Base-by-base conservation (phyloP, 2,797 vertebrate species). In the Gymnoscopelus braueri region DNA sequence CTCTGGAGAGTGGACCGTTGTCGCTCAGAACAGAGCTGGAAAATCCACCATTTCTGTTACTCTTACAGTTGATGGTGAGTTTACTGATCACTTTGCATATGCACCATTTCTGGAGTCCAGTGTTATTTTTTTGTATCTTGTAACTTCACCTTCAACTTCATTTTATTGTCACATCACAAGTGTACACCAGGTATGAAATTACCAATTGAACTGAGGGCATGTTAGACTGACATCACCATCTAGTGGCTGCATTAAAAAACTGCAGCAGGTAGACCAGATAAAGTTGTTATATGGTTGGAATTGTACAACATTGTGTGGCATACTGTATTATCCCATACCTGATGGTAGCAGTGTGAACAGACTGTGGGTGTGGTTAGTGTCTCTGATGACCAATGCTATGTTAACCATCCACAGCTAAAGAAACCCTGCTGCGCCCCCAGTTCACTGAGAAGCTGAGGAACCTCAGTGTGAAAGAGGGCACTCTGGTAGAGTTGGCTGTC, bases 11-110 rank as follows among this genome's bases (percentile, higher is more conserved):
- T 99, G 97, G 98, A 97, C 95, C 0, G 98, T 98, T 6, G 89
- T 99, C 10, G 97, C 97, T 84, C 97, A 99, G 90, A 99, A 99
- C 61, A 93, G 97, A 84, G 98, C 97, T 79, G 98, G 98, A 81
- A 97, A 97, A 87, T 95, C 95, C 14, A 95, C 97, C 2, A 89
- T 99, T 77, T 93, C 96, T 59, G 90, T 98, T 81, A 97, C 90
- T 75, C 92, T 99, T 51, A 95, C 91, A 66, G 97, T 99, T 24
- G 98, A 99, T 88, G 97, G 98, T 98, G 94, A 74, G 69, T 44
- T 8, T 10, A 8, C 39, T 44, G 39, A 48, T 55, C 49, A 13
- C 14, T 2, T n/a, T 14, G 57, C 15, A 62, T 5, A 29, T 47
- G 0, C 9, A 14, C 3, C 11, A 63, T 26, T 4, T 2, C 32